Conservation (phyloP, 2,888 invertebrate species). For the Acanthococcus lagerstroemiae region DNA sequence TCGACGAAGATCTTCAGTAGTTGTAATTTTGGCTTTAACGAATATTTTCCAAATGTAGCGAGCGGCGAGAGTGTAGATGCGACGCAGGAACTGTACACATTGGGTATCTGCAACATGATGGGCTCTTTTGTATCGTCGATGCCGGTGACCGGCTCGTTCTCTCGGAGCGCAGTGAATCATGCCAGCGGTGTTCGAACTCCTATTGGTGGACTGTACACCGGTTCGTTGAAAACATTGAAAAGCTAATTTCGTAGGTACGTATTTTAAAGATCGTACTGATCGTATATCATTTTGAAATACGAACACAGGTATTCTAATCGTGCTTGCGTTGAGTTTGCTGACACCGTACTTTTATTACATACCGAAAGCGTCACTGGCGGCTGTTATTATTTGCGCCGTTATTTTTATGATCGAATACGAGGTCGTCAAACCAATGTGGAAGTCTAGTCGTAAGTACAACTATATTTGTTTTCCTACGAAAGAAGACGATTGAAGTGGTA, state of each 20-base stretch:
- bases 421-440: slow-evolving; percentile 74
- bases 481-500: too few species aligned
- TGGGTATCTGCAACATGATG: slow-evolving; percentile 72
- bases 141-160: slow-evolving; percentile 84
- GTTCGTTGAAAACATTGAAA: slow-evolving; percentile 42
- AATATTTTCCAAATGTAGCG: slow-evolving; percentile 44
- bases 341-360: slow-evolving; percentile 85
- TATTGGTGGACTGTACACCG: slow-evolving; percentile 73
- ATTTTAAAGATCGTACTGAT: neutral
- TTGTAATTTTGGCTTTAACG: slow-evolving; percentile 40
- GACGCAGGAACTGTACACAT: slow-evolving; percentile 78
- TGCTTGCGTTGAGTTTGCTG: slow-evolving; percentile 71
- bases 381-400: slow-evolving; percentile 89
- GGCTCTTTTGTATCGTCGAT: slow-evolving; percentile 83
- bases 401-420: slow-evolving; percentile 91
- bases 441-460: slow-evolving; percentile 54
- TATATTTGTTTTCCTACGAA: too few species aligned
- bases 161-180: slow-evolving; percentile 84
- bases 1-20: too few species aligned
- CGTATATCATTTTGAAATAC: neutral
- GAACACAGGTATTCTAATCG: slow-evolving; percentile 57
- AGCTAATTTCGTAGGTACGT: neutral
- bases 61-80: slow-evolving; percentile 73
- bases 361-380: slow-evolving; percentile 79
- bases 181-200: slow-evolving; percentile 89